A percentile compares a stretch with the other conserved stretches of the same genome.
Evolutionary conservation across 1,140 invertebrate species (phyloP).

Genomic region (Galleria mellonella): DNA sequence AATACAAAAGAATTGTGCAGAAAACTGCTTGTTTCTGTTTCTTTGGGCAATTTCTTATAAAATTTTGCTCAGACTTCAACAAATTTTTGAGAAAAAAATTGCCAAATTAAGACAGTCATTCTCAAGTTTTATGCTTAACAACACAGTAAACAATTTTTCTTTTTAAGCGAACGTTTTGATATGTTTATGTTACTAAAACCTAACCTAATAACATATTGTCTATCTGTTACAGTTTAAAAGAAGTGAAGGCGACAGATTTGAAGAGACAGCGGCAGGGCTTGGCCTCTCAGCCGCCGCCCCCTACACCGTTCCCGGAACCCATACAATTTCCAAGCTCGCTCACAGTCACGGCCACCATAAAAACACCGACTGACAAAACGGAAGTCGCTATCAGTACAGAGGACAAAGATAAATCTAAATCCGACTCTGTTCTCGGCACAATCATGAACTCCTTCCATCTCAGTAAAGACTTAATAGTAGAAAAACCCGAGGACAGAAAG

Average conservation of each 20-base stretch:
- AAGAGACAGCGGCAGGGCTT: slow-evolving; percentile 41
- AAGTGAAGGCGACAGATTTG: slow-evolving; percentile 46
- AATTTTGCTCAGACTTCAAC: no score
- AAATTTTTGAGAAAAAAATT: no score
- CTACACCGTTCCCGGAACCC: slow-evolving; percentile 25
- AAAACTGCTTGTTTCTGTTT: no score
- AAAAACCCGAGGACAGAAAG: slow-evolving; percentile 38
- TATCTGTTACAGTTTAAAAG: no score
- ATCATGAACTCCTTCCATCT: slow-evolving; percentile 32
- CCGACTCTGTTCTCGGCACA: slow-evolving; percentile 29
- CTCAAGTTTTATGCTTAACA: no score
- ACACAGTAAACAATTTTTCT: no score
- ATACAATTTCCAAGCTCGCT: slow-evolving; percentile 59
- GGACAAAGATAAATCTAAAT: slow-evolving; percentile 35
- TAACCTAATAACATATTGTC: no score
- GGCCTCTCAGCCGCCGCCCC: slow-evolving; percentile 15
- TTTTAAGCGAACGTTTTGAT: no score
- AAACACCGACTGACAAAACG: slow-evolving; percentile 25
- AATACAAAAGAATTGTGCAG: no score
- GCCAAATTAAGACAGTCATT: no score
- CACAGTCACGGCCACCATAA: slow-evolving; percentile 51
- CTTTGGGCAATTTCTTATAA: no score
- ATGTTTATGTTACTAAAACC: no score
- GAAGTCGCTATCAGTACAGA: slow-evolving; percentile 15
- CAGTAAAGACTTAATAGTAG: slow-evolving; percentile 42